A percentile compares a stretch with the other conserved stretches of the same genome.
Conservation (phyloP, 2,113 vertebrate species). For the Megaptera novaeangliae region DNA sequence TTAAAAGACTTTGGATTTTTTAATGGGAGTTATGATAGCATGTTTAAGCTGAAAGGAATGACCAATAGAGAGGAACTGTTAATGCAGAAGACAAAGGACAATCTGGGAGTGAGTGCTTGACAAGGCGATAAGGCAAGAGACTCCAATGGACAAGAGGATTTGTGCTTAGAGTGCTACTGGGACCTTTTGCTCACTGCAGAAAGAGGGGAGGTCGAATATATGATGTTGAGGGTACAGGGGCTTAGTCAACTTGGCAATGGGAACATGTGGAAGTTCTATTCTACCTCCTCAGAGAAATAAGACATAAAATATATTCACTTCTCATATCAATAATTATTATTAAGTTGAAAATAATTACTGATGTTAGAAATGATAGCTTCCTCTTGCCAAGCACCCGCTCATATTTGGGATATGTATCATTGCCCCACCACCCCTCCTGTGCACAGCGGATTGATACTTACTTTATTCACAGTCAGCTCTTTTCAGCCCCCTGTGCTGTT, state of each 20-base stretch:
- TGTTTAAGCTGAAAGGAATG: background rate
- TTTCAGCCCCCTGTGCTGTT: background rate
- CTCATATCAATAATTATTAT: background rate
- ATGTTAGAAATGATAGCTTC: background rate
- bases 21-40: background rate
- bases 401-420: background rate
- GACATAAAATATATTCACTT: background rate
- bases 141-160: background rate
- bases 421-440: background rate
- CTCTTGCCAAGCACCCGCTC: background rate
- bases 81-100: background rate
- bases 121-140: accelerated
- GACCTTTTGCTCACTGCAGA: background rate
- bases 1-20: background rate
- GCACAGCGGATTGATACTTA: background rate
- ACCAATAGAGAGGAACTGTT: background rate
- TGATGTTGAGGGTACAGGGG: background rate
- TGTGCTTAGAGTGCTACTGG: background rate
- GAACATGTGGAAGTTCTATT: background rate
- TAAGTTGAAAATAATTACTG: background rate
- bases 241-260: background rate
- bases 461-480: background rate
- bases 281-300: background rate
- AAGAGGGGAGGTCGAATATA: accelerated
- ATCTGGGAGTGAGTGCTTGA: background rate